Conservation (phyloP, 1,140 invertebrate genomes). For the Drosophila pandora region DNA sequence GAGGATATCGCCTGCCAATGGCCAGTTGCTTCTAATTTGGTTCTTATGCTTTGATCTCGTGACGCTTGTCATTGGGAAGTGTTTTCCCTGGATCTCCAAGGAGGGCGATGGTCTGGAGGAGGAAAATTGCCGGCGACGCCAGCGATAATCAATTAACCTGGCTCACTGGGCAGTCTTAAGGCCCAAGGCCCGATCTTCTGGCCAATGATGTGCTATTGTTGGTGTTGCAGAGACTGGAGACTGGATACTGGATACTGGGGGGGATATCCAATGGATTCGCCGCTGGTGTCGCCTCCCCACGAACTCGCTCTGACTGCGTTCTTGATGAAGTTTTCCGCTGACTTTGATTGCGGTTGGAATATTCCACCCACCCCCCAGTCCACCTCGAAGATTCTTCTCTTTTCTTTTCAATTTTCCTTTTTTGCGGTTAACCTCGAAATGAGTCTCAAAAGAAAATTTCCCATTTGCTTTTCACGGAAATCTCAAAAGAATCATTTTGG, state of each 20-base stretch:
- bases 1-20: conserved; percentile 20
- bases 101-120: conserved; percentile 1
- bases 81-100: neutral
- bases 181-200: neutral
- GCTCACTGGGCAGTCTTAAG: conserved; percentile 52
- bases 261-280: conserved; percentile 39
- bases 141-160: conserved; percentile 75
- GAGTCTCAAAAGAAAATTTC: conserved; percentile 1
- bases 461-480: conserved; percentile 8
- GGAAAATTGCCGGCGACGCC: conserved; percentile 36
- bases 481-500: neutral
- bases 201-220: too few relatives aligned
- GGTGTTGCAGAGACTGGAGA: too few relatives aligned
- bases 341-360: conserved; percentile 51
- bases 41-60: conserved; percentile 72
- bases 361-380: neutral
- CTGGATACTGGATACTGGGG: conserved; percentile 7
- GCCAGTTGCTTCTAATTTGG: conserved; percentile 65
- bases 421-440: conserved; percentile 26
- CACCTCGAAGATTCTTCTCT: neutral
- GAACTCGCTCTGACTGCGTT: conserved; percentile 4
- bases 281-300: conserved; percentile 19
- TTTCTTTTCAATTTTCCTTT: conserved; percentile 33
- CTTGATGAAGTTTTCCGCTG: conserved; percentile 45
- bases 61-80: conserved; percentile 70